Evolutionary conservation across 2,797 vertebrate species (phyloP).

Genomic region (Tarsius wallacei): DNA sequence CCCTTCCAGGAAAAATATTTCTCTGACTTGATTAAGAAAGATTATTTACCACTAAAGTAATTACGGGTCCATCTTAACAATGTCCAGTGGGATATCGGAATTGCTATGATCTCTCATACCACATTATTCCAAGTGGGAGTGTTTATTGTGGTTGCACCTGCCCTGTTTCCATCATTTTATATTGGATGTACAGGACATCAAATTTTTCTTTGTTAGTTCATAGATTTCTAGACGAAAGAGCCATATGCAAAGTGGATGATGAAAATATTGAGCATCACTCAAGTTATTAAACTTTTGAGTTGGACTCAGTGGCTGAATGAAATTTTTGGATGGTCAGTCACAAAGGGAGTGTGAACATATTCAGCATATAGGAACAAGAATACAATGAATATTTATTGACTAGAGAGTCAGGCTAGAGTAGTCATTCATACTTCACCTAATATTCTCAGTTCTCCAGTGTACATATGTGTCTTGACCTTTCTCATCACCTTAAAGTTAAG

Average conservation of each 20-base stretch:
- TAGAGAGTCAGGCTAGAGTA: neutral
- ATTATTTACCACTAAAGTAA: neutral
- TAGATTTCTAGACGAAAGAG: neutral
- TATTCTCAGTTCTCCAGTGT: neutral
- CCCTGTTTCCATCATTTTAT: neutral
- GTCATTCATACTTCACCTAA: neutral
- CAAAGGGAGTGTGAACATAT: neutral
- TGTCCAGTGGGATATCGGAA: accelerated
- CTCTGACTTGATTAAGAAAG: neutral
- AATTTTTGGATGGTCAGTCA: neutral
- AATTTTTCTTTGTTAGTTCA: too few species aligned
- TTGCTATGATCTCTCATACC: accelerated
- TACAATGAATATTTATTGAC: neutral
- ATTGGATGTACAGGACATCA: too few species aligned
- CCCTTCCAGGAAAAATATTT: neutral
- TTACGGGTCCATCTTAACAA: accelerated
- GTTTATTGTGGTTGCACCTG: too few species aligned
- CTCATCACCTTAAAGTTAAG: neutral
- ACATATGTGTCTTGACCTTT: neutral
- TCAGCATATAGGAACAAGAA: neutral
- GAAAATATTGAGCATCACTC: neutral
- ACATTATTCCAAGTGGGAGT: neutral
- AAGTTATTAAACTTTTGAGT: neutral
- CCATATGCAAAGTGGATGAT: neutral
- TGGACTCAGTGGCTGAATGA: neutral